Evolutionary conservation across 1,140 invertebrate species (phyloP).

Genomic region (Drosophila orosa): DNA sequence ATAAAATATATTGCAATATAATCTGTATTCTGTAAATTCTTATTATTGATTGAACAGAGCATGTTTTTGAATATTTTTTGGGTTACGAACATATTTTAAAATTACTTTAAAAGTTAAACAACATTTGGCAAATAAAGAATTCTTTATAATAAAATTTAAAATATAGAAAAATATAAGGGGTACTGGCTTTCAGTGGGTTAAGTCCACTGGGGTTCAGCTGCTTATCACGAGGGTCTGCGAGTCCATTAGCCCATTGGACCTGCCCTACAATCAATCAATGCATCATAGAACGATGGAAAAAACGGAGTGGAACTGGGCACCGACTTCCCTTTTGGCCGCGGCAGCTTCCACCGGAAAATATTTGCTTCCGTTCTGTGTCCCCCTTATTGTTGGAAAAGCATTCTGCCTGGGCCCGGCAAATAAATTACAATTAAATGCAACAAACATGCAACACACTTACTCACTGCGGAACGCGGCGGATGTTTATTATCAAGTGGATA

Average conservation of each 20-base stretch:
- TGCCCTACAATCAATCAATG: slow-evolving; percentile 59
- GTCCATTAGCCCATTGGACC: slow-evolving; percentile 18
- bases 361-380: slow-evolving; percentile 71
- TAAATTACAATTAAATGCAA: slow-evolving; percentile 80
- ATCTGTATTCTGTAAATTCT: no score
- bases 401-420: slow-evolving; percentile 60
- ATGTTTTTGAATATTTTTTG: no score
- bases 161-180: background rate
- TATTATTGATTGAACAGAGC: no score
- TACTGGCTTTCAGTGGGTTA: background rate
- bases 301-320: slow-evolving; percentile 11
- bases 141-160: background rate
- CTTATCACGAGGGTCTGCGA: background rate
- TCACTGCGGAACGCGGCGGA: slow-evolving; percentile 59
- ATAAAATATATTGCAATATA: no score
- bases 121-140: no score
- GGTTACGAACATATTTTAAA: no score
- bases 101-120: background rate
- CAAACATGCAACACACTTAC: slow-evolving; percentile 65
- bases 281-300: slow-evolving; percentile 9
- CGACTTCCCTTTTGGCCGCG: slow-evolving; percentile 34
- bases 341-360: slow-evolving; percentile 76
- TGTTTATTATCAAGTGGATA: slow-evolving; percentile 62
- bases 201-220: slow-evolving; percentile 2
- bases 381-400: slow-evolving; percentile 7